Evolutionary conservation across 2,888 invertebrate species (phyloP).

Genomic region (Perizoma flavofasciatum): DNA sequence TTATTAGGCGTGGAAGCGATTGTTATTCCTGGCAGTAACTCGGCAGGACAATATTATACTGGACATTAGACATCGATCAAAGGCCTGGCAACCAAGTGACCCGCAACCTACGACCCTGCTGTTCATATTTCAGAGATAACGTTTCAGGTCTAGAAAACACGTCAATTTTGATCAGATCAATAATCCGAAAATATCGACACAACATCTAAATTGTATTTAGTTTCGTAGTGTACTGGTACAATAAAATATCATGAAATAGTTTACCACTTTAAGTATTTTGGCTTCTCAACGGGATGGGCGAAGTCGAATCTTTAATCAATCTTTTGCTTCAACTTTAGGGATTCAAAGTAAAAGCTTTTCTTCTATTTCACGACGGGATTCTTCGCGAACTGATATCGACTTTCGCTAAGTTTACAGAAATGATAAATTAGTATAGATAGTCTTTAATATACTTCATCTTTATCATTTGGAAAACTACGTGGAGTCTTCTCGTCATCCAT

Average conservation of each 20-base stretch:
- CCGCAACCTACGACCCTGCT: too few relatives aligned
- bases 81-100: conserved; percentile 30
- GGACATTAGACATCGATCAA: conserved; percentile 45
- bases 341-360: conserved; percentile 36
- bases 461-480: too few relatives aligned
- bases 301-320: conserved; percentile 40
- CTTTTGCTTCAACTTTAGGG: conserved; percentile 39
- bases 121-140: too few relatives aligned
- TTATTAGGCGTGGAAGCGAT: conserved; percentile 33
- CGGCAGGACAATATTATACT: conserved; percentile 39
- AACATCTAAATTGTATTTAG: too few relatives aligned
- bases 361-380: conserved; percentile 35
- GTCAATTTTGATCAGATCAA: too few relatives aligned
- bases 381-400: conserved; percentile 37
- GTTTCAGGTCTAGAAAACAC: too few relatives aligned
- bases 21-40: conserved; percentile 48
- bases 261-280: conserved; percentile 31
- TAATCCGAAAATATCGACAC: too few relatives aligned
- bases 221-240: too few relatives aligned
- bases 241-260: neutral
- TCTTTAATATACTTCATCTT: conserved; percentile 11
- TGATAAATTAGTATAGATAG: conserved; percentile 33
- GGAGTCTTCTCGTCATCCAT: too few relatives aligned
- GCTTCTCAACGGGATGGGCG: conserved; percentile 30
- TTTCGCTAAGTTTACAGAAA: conserved; percentile 31